Evolutionary conservation across 2,113 vertebrate species (phyloP).

Genomic region (Salvelinus fontinalis): DNA sequence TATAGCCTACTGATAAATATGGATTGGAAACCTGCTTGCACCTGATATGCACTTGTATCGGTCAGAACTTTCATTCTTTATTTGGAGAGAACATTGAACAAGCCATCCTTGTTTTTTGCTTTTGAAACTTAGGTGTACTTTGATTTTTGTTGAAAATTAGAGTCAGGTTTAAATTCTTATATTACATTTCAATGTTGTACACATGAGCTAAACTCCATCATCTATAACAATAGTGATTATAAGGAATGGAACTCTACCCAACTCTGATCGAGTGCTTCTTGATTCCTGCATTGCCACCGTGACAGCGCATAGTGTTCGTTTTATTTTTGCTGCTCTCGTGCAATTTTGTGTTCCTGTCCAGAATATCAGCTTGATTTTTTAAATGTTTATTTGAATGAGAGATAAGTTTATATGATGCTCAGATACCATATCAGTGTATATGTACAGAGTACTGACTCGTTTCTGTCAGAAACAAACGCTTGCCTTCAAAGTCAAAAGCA

Average conservation of each 20-base stretch:
- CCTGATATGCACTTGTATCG: neutral
- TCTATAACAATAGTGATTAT: too few relatives aligned
- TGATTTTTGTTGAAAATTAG: too few relatives aligned
- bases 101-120: too few relatives aligned
- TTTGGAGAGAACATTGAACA: neutral
- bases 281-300: neutral
- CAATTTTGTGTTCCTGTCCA: neutral
- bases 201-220: too few relatives aligned
- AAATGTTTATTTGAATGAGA: conserved; percentile 49
- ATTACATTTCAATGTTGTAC: too few relatives aligned
- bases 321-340: neutral
- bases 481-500: conserved; percentile 31
- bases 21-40: neutral
- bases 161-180: too few relatives aligned
- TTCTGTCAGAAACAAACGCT: conserved; percentile 42
- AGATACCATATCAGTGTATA: conserved; percentile 80
- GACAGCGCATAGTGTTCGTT: neutral
- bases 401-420: conserved; percentile 75
- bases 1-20: neutral
- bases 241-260: too few relatives aligned
- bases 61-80: neutral
- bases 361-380: conserved; percentile 27
- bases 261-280: neutral
- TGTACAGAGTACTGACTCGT: conserved; percentile 72
- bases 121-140: too few relatives aligned